Evolutionary conservation across 2,113 vertebrate genomes (phyloP).

Genomic region (Merops nubicus): DNA sequence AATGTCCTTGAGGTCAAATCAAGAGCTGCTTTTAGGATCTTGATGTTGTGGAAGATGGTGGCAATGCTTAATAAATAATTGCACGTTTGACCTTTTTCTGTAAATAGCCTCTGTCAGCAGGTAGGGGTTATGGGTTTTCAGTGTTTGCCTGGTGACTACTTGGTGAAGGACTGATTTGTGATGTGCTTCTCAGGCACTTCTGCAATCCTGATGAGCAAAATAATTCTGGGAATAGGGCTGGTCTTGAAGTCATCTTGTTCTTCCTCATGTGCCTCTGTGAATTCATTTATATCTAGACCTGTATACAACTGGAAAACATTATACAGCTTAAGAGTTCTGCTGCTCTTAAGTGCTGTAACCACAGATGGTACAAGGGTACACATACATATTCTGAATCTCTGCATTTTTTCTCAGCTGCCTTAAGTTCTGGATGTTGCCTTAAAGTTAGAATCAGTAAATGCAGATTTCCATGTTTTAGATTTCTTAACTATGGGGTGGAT

Average conservation of each 20-base stretch:
- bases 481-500: neutral
- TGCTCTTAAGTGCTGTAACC: neutral
- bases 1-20: neutral
- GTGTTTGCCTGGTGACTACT: neutral
- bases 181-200: neutral
- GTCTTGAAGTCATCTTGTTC: neutral
- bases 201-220: neutral
- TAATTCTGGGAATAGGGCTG: neutral
- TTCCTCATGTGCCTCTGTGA: neutral
- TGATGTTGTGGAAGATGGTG: neutral
- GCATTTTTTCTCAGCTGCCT: neutral
- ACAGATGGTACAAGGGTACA: neutral
- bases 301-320: neutral
- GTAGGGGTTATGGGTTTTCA: neutral
- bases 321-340: neutral
- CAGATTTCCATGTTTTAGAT: neutral
- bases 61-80: neutral
- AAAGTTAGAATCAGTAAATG: neutral
- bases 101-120: neutral
- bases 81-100: neutral
- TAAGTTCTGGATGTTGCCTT: neutral
- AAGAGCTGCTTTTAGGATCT: neutral
- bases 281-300: neutral
- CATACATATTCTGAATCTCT: neutral
- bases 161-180: neutral